Evolutionary conservation across 2,113 vertebrate genomes (phyloP).

Genomic region (Sander vitreus): DNA sequence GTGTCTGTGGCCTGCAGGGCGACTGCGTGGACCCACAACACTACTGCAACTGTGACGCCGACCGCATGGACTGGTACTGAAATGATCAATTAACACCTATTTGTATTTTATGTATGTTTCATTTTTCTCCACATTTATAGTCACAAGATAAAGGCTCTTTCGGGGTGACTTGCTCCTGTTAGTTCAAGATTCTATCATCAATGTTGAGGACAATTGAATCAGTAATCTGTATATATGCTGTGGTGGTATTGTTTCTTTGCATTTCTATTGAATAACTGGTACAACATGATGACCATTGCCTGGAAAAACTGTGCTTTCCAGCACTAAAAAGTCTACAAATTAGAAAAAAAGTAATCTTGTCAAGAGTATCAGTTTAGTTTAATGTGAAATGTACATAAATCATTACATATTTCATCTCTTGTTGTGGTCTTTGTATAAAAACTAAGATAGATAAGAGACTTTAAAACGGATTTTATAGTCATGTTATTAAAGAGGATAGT

Average conservation of each 20-base stretch:
- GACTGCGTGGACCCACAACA: conserved; percentile 78
- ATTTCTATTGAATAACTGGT: not conserved
- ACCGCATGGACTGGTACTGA: conserved; percentile 90
- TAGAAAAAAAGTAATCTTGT: too few relatives aligned
- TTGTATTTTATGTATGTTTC: too few relatives aligned
- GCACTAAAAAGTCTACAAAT: too few relatives aligned
- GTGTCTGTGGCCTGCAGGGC: conserved; percentile 78
- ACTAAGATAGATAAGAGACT: too few relatives aligned
- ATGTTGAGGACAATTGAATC: not conserved
- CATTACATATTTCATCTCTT: too few relatives aligned
- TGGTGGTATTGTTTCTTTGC: too few relatives aligned
- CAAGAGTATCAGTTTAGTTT: too few relatives aligned
- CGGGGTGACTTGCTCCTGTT: too few relatives aligned
- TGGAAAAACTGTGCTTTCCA: not conserved
- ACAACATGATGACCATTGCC: not conserved
- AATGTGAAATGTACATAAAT: too few relatives aligned
- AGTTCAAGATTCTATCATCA: not conserved
- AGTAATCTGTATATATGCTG: not conserved
- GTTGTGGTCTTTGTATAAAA: too few relatives aligned
- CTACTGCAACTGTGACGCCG: conserved; percentile 92
- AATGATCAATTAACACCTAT: not conserved
- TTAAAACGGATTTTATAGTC: too few relatives aligned
- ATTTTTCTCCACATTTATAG: not conserved
- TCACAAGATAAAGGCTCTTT: not conserved
- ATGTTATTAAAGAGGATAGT: too few relatives aligned